Conservation (phyloP, 2,113 vertebrate species). For the Varanus komodoensis region DNA sequence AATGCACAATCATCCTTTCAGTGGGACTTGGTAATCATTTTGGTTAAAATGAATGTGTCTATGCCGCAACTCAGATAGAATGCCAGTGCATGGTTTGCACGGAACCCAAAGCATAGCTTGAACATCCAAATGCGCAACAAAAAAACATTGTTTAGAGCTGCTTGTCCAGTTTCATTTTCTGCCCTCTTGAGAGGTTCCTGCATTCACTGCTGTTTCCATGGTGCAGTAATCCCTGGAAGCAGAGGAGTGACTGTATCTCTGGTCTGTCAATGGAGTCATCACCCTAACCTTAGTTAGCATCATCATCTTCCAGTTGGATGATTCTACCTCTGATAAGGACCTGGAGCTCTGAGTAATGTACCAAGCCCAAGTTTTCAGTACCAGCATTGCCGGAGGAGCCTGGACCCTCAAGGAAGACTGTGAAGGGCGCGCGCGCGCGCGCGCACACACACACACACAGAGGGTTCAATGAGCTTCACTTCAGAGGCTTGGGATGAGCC, state of each 20-base stretch:
- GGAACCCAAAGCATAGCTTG: not conserved
- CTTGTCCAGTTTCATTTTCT: not conserved
- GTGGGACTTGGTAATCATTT: not conserved
- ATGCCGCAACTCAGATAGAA: not conserved
- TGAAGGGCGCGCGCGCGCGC: too few relatives aligned
- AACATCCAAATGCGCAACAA: not conserved
- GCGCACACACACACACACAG: too few relatives aligned
- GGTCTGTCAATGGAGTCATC: not conserved
- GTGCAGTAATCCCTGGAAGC: not conserved
- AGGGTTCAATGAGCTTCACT: too few relatives aligned
- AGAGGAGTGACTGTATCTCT: not conserved
- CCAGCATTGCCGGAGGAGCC: too few relatives aligned
- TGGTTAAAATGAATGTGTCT: not conserved
- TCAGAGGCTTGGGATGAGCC: too few relatives aligned
- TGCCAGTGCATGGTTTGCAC: not conserved
- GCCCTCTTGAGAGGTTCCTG: not conserved
- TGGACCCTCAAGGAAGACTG: too few relatives aligned
- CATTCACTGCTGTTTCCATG: not conserved
- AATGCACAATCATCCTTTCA: not conserved
- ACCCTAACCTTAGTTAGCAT: too few relatives aligned
- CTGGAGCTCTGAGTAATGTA: too few relatives aligned
- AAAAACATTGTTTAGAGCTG: not conserved
- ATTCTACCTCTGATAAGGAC: too few relatives aligned
- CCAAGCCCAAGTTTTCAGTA: too few relatives aligned
- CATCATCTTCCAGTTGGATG: too few relatives aligned